Base-by-base conservation (phyloP, 2,888 invertebrate species). In the Macropis europaea region DNA sequence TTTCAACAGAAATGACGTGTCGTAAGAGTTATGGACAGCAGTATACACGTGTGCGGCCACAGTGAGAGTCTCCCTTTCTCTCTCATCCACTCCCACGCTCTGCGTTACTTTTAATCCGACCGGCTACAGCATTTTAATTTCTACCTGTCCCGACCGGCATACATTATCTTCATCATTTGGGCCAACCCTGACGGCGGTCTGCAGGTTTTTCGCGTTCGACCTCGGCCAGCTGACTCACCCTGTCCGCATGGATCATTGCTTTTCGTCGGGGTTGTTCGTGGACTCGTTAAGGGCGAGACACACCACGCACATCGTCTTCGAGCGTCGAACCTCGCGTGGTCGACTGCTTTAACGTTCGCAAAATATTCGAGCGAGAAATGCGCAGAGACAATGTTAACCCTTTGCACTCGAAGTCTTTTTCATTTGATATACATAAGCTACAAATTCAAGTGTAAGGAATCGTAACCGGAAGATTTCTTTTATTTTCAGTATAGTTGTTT, bases 101-200 rank as follows among this genome's bases (percentile, higher is more conserved):
- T 67, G 60, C 43, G 67, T 76, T 73, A 70, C 71, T 71, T 67
- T 64, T 71, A 73, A 78, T 73, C 64, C 43, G 59, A 28, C 60
- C 56, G 74, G 59, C 72, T 56, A 74, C 72, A 76, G 80, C 75
- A 81, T 82, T 84, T 84, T 83, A 79, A 85, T 85, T 82, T 82
- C 70, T 57, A 77, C 68, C 69, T 68, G 73, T 50, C 53, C 57
- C 50, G 57, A 43, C 22, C 36, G 64, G 24, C 36, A 56, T 62
- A 60, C 67, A 74, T 79, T 79, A 81, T 82, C 82, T 83, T 79
- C 75, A 72, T 76, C 76, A 81, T 70, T 75, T 70, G 68, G 61
- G 42, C 62, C 62, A 56, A 38, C 26, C 53, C 38, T 36, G 9
- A 4, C 50, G 22, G n/a, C n/a, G n/a, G n/a, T n/a, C 13, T 15